Percentiles rank a stretch among this genome's conserved stretches.
Evolutionary conservation across 2,797 vertebrate genomes (phyloP).

Genomic region (Carcharodon carcharias): DNA sequence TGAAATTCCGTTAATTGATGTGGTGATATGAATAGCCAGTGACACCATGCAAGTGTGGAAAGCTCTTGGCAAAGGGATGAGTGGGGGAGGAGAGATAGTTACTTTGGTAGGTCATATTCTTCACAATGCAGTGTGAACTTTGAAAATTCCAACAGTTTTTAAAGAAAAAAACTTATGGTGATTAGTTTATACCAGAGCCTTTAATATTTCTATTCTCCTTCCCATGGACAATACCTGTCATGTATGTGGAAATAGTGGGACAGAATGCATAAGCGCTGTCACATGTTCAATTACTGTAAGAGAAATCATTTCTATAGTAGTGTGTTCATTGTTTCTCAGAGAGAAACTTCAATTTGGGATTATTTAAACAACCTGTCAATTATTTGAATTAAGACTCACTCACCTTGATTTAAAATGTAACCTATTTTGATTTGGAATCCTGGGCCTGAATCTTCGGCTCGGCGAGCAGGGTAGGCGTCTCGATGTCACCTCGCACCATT

Average conservation of each 20-base stretch:
- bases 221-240: too few species aligned
- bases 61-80: background rate
- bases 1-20: constrained; percentile 36
- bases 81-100: background rate
- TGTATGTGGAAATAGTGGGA: background rate
- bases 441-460: too few species aligned
- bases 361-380: background rate
- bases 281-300: background rate
- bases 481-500: too few species aligned
- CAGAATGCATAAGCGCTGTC: background rate
- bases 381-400: background rate
- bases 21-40: constrained; percentile 28
- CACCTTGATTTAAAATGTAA: background rate
- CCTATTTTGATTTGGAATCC: background rate
- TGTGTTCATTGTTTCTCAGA: background rate
- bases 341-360: background rate
- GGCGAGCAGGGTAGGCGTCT: too few species aligned
- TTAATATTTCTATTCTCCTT: background rate
- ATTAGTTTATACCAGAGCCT: background rate
- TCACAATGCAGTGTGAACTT: background rate
- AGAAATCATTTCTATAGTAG: background rate
- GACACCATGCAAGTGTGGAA: background rate
- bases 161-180: background rate
- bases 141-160: background rate
- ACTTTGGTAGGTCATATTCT: background rate